Evolutionary conservation across 1,140 invertebrate genomes (phyloP).

Genomic region (Stegodyphus dumicola): DNA sequence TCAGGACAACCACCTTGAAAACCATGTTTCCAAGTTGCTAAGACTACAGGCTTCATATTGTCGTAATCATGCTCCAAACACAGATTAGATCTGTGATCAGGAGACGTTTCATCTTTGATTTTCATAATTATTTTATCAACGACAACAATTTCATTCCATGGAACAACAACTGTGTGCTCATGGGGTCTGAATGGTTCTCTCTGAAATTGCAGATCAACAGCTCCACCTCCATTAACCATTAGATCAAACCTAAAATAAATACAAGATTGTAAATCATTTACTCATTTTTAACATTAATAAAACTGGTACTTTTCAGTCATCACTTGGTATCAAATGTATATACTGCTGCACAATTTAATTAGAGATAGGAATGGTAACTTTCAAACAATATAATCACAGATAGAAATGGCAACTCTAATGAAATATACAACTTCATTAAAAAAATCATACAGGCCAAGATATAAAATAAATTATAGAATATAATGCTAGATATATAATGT

Average conservation of each 20-base stretch:
- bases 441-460: too few species aligned
- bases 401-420: neutral
- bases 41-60: conserved; percentile 77
- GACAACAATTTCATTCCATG: conserved; percentile 96
- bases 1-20: conserved; percentile 85
- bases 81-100: conserved; percentile 67
- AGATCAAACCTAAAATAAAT: conserved; percentile 85
- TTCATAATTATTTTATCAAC: conserved; percentile 85
- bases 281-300: too few species aligned
- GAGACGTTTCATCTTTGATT: conserved; percentile 74
- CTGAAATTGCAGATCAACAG: conserved; percentile 95
- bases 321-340: too few species aligned
- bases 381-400: neutral
- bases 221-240: conserved; percentile 97
- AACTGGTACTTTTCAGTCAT: too few species aligned
- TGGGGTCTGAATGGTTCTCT: conserved; percentile 84
- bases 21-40: conserved; percentile 86
- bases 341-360: too few species aligned
- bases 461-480: too few species aligned
- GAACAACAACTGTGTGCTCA: conserved; percentile 85
- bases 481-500: too few species aligned
- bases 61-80: conserved; percentile 90
- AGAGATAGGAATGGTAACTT: neutral
- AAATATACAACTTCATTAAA: neutral
- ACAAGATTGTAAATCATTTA: neutral